These are phyloP conservation scores for Sarcophaga variegata DNA, from an alignment of 2,888 invertebrate genomes.

Conservation along the genomic window DNA sequence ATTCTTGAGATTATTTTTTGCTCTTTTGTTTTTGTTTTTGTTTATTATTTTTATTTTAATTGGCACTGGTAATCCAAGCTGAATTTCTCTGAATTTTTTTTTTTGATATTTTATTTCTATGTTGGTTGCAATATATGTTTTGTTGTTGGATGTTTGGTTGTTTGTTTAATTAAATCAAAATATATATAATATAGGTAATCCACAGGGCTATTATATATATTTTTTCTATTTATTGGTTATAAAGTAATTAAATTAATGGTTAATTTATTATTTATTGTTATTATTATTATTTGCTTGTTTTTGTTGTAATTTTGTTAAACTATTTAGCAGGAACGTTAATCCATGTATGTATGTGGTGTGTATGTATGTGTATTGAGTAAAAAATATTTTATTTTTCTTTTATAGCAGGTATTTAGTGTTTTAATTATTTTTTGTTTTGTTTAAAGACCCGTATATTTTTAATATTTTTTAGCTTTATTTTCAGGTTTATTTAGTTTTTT, in stretches of 20 bases:
- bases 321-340: constrained; percentile 79
- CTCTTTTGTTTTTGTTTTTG: constrained; percentile 32
- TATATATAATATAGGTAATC: constrained; percentile 76
- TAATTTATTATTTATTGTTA: constrained; percentile 34
- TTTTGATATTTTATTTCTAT: not conserved
- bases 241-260: constrained; percentile 50
- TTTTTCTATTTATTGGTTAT: constrained; percentile 32
- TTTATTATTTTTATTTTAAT: constrained; percentile 63
- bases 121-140: no score
- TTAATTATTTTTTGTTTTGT: constrained; percentile 48
- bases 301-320: constrained; percentile 53
- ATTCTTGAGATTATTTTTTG: constrained; percentile 26
- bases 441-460: constrained; percentile 64
- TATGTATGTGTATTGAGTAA: constrained; percentile 38
- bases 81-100: constrained; percentile 11
- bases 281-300: constrained; percentile 49
- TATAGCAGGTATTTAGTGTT: constrained; percentile 69
- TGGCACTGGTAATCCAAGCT: constrained; percentile 81
- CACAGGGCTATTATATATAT: constrained; percentile 71
- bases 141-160: not conserved
- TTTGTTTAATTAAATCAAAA: constrained; percentile 40
- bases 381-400: constrained; percentile 36
- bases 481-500: constrained; percentile 24
- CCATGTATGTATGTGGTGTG: constrained; percentile 75
- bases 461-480: constrained; percentile 52